Base-by-base conservation (phyloP, 2,888 invertebrate species). In the Nomada lathburiana region DNA sequence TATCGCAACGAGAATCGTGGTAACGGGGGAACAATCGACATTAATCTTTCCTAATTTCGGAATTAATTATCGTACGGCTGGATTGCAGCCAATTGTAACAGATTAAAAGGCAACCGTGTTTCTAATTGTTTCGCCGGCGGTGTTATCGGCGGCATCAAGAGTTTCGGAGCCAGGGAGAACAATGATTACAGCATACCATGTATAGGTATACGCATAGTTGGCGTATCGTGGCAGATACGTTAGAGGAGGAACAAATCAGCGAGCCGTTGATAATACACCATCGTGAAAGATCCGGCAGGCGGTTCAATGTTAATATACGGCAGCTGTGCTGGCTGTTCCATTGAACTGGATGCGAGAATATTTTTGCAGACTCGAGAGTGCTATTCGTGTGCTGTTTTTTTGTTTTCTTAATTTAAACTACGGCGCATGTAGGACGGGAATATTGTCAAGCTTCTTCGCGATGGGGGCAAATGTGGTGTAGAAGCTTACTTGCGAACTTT, bases 201-300 rank as follows among this genome's bases (percentile, higher is more conserved):
- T 4, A 13, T 20, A 47, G 55, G 7, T 16, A 50, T 3, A 47
- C 13, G 36, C 36, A 36, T 36, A 36, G 36, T 5, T 36, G 36
- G 36, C 47, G 53, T 50, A 55, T 67, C 80, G 60, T 26, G 47
- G 50, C 60, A 13, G 42, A 53, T 72, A 52, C 73, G 16, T 86
- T 81, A 80, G 42, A 59, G 11, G 63, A 60, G 47, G 77, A 76
- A 78, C 72, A 85, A 88, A 89, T 89, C 84, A 77, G 57, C 62
- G 60, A 50, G 53, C 50, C 82, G 78, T 83, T 81, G 81, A 87
- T 89, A 89, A 88, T 78, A 70, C 72, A 26, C 26, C 26, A 62
- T 73, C 80, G 69, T 52, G 69, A 74, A 69, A 71, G 80, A 78
- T 59, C 64, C 63, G 59, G 42, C 47, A 67, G 80, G 26, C 50